A percentile compares a stretch with the other conserved stretches of the same genome.
Conservation (phyloP, 2,888 invertebrate genomes). For the Ennomos fuscantarius region DNA sequence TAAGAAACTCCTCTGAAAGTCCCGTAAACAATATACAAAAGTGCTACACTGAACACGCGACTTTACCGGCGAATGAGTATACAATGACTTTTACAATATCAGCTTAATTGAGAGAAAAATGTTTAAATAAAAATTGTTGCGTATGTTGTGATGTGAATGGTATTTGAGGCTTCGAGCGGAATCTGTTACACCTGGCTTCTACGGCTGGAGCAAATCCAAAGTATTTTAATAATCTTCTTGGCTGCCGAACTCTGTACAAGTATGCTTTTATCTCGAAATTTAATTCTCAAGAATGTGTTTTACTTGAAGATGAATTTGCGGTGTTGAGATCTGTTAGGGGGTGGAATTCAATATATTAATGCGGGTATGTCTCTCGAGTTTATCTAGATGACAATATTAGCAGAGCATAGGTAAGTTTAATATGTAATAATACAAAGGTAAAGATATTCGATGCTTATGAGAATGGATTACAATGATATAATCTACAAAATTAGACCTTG, state of each 20-base stretch:
- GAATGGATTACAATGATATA: no score
- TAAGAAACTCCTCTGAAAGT: no score
- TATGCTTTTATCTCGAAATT: conserved; percentile 47
- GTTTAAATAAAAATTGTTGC: conserved; percentile 60
- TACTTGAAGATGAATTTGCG: conserved; percentile 33
- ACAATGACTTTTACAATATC: conserved; percentile 5
- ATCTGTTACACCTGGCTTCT: conserved; percentile 36
- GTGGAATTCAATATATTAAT: conserved; percentile 21
- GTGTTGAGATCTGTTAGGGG: conserved; percentile 19
- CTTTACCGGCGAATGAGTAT: neutral
- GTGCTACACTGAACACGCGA: neutral
- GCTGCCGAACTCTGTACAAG: conserved; percentile 46
- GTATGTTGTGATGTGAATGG: conserved; percentile 46
- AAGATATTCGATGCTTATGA: no score
- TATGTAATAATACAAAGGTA: no score
- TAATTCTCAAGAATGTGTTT: conserved; percentile 51
- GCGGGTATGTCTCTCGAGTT: neutral
- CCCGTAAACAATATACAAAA: neutral
- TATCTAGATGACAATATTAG: no score
- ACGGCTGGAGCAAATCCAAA: conserved; percentile 52
- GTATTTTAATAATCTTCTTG: conserved; percentile 68
- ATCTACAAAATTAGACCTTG: no score
- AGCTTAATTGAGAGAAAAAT: conserved; percentile 47
- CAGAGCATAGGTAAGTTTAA: no score
- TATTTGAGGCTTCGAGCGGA: conserved; percentile 40